These are phyloP conservation scores for Lycaena phlaeas DNA, from an alignment of 2,888 invertebrate genomes.

Conservation along the genomic window DNA sequence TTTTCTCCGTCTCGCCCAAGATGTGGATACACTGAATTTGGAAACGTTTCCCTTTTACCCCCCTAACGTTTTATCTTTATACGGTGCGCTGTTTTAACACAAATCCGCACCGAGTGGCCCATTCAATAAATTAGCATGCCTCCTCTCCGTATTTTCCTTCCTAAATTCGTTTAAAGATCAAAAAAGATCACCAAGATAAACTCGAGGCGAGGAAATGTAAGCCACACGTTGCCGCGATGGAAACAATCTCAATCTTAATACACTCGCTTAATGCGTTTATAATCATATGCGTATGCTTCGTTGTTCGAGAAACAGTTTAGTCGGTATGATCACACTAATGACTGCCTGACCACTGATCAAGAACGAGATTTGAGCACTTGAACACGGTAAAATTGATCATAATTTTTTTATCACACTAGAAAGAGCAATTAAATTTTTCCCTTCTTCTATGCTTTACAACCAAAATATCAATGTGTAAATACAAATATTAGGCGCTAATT, in stretches of 20 bases:
- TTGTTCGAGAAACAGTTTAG: constrained; percentile 41
- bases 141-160: constrained; percentile 27
- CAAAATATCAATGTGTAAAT: too few species aligned
- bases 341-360: constrained; percentile 34
- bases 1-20: constrained; percentile 34
- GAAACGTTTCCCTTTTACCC: constrained; percentile 53
- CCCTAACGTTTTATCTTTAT: constrained; percentile 38
- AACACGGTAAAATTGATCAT: too few species aligned
- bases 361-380: constrained; percentile 33
- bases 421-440: too few species aligned
- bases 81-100: constrained; percentile 33
- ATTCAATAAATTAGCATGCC: constrained; percentile 46
- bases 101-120: constrained; percentile 36
- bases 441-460: too few species aligned
- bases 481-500: too few species aligned
- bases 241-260: constrained; percentile 20
- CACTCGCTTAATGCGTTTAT: constrained; percentile 57
- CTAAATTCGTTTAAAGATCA: constrained; percentile 34
- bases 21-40: constrained; percentile 60
- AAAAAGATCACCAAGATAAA: constrained; percentile 28
- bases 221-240: constrained; percentile 29
- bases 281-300: constrained; percentile 53
- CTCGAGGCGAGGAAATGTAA: constrained; percentile 28
- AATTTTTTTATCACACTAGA: too few species aligned
- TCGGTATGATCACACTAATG: constrained; percentile 37